phyloP scores from a whole-genome alignment of 2,797 vertebrate genomes.

The Esox masquinongy region DNA sequence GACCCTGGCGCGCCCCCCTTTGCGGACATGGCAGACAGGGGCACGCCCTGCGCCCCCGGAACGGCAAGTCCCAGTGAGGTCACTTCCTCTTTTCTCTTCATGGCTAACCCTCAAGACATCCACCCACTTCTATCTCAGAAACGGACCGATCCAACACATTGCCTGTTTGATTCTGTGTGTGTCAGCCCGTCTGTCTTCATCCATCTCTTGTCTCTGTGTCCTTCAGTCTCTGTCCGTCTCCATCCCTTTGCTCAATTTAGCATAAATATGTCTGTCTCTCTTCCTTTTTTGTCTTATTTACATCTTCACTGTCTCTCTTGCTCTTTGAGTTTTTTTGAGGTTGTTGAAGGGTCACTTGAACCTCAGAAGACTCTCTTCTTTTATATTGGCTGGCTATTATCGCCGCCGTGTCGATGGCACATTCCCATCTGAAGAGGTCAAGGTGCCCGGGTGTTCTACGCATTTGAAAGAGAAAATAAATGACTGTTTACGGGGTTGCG shows the following conservation, averaged over 20 bases:
- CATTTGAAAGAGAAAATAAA: constrained; percentile 66
- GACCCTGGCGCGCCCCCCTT: constrained; percentile 59
- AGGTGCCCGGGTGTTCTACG: constrained; percentile 54
- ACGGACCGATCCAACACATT: constrained; percentile 29
- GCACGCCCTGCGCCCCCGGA: constrained; percentile 52
- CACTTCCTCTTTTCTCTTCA: constrained; percentile 57
- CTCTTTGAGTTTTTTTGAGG: constrained; percentile 44
- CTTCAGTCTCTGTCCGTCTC: constrained; percentile 30
- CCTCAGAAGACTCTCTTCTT: constrained; percentile 61
- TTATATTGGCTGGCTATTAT: constrained; percentile 73
- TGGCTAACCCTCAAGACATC: constrained; percentile 32
- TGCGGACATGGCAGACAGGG: constrained; percentile 63
- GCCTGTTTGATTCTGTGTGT: constrained; percentile 23
- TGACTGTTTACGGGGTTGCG: constrained; percentile 52
- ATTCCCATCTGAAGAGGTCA: constrained; percentile 64
- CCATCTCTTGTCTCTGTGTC: constrained; percentile 20
- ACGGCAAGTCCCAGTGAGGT: constrained; percentile 59
- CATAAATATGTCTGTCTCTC: not conserved
- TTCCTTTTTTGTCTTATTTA: constrained; percentile 1
- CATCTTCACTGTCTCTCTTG: constrained; percentile 12
- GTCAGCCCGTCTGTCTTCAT: not conserved
- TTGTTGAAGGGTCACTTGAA: constrained; percentile 59
- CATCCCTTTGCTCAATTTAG: not conserved
- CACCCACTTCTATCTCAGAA: constrained; percentile 7
- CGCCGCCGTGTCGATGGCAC: constrained; percentile 51